Conservation (phyloP, 2,113 vertebrate genomes). For the Polypterus bichir region DNA sequence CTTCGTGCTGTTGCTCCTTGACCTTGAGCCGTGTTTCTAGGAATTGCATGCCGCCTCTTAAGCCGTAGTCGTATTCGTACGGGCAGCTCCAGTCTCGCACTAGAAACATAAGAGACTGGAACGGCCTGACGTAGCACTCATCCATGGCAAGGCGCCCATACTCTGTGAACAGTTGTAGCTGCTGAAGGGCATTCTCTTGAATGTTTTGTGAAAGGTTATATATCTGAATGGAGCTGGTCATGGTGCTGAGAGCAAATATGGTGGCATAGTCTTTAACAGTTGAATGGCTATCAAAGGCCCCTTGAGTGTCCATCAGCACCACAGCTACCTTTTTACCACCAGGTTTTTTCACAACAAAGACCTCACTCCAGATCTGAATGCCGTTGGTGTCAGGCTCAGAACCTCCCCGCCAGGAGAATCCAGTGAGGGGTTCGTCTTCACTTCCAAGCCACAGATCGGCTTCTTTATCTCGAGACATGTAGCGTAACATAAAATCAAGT, state of each 20-base stretch:
- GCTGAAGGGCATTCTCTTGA: slow-evolving; percentile 83
- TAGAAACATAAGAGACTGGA: slow-evolving; percentile 85
- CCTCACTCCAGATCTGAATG: slow-evolving; percentile 81
- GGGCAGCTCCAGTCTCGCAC: slow-evolving; percentile 85
- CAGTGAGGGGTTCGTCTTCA: slow-evolving; percentile 62
- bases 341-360: slow-evolving; percentile 61
- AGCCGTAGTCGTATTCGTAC: slow-evolving; percentile 73
- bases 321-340: slow-evolving; percentile 68
- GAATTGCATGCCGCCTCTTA: slow-evolving; percentile 63
- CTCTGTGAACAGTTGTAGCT: slow-evolving; percentile 84
- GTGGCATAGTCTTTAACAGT: slow-evolving; percentile 85
- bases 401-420: slow-evolving; percentile 81
- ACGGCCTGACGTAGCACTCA: slow-evolving; percentile 78
- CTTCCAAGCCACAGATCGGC: slow-evolving; percentile 54
- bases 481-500: slow-evolving; percentile 79
- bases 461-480: slow-evolving; percentile 68
- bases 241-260: slow-evolving; percentile 83
- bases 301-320: slow-evolving; percentile 82
- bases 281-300: slow-evolving; percentile 77
- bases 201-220: slow-evolving; percentile 88
- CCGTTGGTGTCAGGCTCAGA: slow-evolving; percentile 84
- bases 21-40: slow-evolving; percentile 73
- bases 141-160: slow-evolving; percentile 85
- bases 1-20: slow-evolving; percentile 69
- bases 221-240: slow-evolving; percentile 84